Conservation (phyloP, 2,797 vertebrate species). For the Coendou prehensilis region DNA sequence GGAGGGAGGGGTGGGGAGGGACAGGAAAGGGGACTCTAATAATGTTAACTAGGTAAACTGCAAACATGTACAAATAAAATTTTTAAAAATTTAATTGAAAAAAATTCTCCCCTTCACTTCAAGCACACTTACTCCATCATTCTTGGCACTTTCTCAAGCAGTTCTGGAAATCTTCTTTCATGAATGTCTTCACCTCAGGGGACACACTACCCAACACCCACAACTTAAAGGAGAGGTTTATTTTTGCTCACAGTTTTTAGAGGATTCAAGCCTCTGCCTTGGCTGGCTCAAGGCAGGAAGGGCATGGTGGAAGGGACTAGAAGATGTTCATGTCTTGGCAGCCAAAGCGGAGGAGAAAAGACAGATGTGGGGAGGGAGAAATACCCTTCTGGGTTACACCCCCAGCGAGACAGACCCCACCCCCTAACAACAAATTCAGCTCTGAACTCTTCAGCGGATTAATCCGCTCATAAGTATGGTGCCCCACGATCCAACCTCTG, state of each 20-base stretch:
- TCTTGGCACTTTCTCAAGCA: not conserved
- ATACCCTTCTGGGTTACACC: not conserved
- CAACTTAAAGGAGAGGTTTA: not conserved
- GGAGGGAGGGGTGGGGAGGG: not conserved
- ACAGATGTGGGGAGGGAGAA: not conserved
- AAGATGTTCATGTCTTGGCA: not conserved
- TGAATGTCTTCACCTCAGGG: not conserved
- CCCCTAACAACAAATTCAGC: not conserved
- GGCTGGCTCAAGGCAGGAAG: not conserved
- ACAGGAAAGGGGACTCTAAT: not conserved
- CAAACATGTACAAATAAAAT: not conserved
- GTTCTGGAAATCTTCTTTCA: not conserved
- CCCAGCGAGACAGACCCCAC: not conserved
- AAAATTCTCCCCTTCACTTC: not conserved
- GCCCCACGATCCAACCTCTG: not conserved
- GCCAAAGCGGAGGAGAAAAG: not conserved
- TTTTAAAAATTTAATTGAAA: not conserved
- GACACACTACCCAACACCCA: not conserved
- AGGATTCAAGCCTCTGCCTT: not conserved
- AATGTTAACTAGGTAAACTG: not conserved
- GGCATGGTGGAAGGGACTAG: not conserved
- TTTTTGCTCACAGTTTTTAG: not conserved
- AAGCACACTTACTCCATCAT: not conserved
- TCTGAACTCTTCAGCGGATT: not conserved
- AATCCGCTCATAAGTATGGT: not conserved